Base-by-base conservation (phyloP, 2,113 vertebrate genomes). In the Ophthalmolycus amberensis region DNA sequence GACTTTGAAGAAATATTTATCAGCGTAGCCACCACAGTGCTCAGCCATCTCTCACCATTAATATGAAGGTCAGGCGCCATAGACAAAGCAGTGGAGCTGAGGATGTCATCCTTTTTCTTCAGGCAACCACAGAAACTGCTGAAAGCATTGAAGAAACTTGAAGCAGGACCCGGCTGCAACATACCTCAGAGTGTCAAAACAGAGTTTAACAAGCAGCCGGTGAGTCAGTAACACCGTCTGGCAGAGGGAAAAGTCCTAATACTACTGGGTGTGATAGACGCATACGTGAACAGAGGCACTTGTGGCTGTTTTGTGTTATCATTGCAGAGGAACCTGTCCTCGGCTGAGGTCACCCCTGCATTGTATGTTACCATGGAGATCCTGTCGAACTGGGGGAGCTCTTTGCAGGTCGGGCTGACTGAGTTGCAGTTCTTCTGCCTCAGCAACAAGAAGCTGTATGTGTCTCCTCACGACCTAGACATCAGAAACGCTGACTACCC, bases 321-420 rank as follows among this genome's bases (percentile, higher is more conserved):
- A n/a, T 82, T 70, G 60, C 92, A 95, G 94, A 87, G 63, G 79
- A 82, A 71, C 42, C 86, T 71, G 37, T 69, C 85, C 7, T 87
- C 85, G 8, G 86, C 93, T 1, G 95, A 96, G 38, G 82, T 95
- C 59, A 90, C 78, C 9, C 95, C 97, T 22, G 93, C 96, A 5
- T 54, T 97, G 71, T 97, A 96, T 9, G 95, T 99, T 64, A 98
- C 97, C 20, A 95, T 99, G 96, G 97, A 99, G 85, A 96, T 99
- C 88, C 91, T 98, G 85, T 99, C 98, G 34, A 99, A 97, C 94
- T 99, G 98, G 98, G 98, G 98, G 48, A 91, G 93, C 59, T 22
- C 74, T 0, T 32, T 80, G 4, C 90, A 94, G 0, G 97, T 99
- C 25, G 98, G 98, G 0, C 94, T 99, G 92, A 97, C 96, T 0